Base-by-base conservation (phyloP, 2,113 vertebrate genomes). In the Urocolius indicus region DNA sequence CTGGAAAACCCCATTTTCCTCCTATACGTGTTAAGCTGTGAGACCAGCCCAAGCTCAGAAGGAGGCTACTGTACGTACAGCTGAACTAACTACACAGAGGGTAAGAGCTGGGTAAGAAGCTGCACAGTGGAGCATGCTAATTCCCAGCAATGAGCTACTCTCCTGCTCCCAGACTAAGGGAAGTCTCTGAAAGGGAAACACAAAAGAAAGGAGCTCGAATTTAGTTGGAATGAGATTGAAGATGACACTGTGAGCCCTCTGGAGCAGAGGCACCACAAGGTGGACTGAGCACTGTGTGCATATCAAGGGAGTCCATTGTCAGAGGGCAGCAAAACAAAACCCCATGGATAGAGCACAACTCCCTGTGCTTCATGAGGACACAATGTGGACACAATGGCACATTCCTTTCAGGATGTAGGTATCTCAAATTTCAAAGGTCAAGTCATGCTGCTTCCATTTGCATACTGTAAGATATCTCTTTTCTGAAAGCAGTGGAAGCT, bases 41-140 rank as follows among this genome's bases (percentile, higher is more conserved):
- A 90, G 85, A 81, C 22, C 21, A 41, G 52, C 43, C 57, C 16
- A 41, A 75, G 63, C 13, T 59, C 76, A 90, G 34, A 9, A 83
- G 67, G 26, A 89, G 84, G 58, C 30, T 18, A 14, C 74, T 18
- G 22, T 8, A 41, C 38, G 14, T 84, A 84, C 48, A 84, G 71
- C 20, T 1, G 1, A 55, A 32, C 0, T 0, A 55, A 32, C 0
- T 0, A 30, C 77, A 54, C 38, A 41, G 9, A 41, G 38, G 38
- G 38, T 41, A 41, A 41, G 38, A 41, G 38, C 84, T 51, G 76
- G 71, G 29, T 38, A 22, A 49, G 59, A 83, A 66, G 71, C 63
- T 0, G 4, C 32, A 15, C 36, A 32, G 41, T n/a, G 54, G 57
- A 72, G 84, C 0, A 0, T 19, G 54, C 58, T 16, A 32, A 36